A percentile compares a stretch with the other conserved stretches of the same genome.
Evolutionary conservation across 2,888 invertebrate genomes (phyloP).

Genomic region (Strigamia transsilvanica): DNA sequence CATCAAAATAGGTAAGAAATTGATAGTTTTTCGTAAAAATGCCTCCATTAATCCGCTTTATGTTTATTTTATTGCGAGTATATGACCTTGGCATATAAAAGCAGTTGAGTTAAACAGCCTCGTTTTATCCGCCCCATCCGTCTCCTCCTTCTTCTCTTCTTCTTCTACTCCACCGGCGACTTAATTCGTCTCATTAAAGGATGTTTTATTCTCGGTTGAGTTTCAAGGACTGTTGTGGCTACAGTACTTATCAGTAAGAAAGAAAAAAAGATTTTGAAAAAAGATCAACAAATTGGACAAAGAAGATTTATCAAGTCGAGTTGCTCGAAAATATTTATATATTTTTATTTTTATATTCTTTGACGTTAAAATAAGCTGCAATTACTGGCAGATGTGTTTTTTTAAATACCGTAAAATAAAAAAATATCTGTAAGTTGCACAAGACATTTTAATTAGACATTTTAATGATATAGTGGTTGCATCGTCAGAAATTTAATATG

Average conservation of each 20-base stretch:
- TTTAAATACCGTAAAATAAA: not conserved
- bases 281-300: slow-evolving; percentile 21
- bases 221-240: slow-evolving; percentile 39
- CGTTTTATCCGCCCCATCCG: slow-evolving; percentile 10
- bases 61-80: not conserved
- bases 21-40: not conserved
- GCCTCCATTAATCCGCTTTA: not conserved
- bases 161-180: not conserved
- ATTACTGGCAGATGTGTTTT: not conserved
- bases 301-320: not conserved
- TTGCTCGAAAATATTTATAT: not conserved
- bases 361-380: not conserved
- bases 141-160: not conserved
- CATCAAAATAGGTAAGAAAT: slow-evolving; percentile 26
- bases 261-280: not conserved
- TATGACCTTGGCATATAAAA: slow-evolving; percentile 37
- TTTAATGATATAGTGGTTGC: slow-evolving; percentile 18
- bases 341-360: not conserved
- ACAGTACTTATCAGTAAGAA: slow-evolving; percentile 20
- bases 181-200: slow-evolving; percentile 32
- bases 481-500: slow-evolving; percentile 22
- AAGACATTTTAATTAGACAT: slow-evolving; percentile 18
- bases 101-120: slow-evolving; percentile 28
- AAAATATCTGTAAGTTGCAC: not conserved
- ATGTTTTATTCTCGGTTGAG: slow-evolving; percentile 33